Evolutionary conservation across 2,888 invertebrate genomes (phyloP).

Genomic region (Choristoneura rosaceana): DNA sequence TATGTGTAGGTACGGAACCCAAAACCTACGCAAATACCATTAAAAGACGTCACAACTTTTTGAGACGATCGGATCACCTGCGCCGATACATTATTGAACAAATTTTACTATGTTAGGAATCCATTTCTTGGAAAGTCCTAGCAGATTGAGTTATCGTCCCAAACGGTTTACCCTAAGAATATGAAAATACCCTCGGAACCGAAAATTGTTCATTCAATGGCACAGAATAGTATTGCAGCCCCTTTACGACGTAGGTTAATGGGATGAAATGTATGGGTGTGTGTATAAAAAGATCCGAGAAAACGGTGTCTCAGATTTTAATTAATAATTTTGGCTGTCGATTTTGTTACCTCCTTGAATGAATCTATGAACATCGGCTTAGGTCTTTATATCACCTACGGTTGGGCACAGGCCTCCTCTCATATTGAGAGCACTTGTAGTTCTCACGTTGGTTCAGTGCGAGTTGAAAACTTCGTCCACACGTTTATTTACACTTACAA

Average conservation of each 20-base stretch:
- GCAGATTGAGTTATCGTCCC: not conserved
- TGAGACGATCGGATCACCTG: not conserved
- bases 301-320: too few species aligned
- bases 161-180: not conserved
- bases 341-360: too few species aligned
- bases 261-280: not conserved
- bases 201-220: constrained; percentile 6
- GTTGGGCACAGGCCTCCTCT: too few species aligned
- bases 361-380: too few species aligned
- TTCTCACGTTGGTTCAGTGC: too few species aligned
- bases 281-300: too few species aligned
- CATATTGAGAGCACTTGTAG: too few species aligned
- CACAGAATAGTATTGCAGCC: not conserved
- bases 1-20: not conserved
- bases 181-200: not conserved
- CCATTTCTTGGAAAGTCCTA: not conserved
- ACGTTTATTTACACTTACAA: too few species aligned
- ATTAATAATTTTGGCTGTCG: too few species aligned
- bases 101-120: not conserved
- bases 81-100: not conserved
- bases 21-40: not conserved
- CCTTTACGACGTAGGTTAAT: not conserved
- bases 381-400: too few species aligned
- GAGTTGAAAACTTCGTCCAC: too few species aligned
- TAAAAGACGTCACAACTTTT: not conserved